Base-by-base conservation (phyloP, 1,140 invertebrate genomes). In the Ganaspis sp. region DNA sequence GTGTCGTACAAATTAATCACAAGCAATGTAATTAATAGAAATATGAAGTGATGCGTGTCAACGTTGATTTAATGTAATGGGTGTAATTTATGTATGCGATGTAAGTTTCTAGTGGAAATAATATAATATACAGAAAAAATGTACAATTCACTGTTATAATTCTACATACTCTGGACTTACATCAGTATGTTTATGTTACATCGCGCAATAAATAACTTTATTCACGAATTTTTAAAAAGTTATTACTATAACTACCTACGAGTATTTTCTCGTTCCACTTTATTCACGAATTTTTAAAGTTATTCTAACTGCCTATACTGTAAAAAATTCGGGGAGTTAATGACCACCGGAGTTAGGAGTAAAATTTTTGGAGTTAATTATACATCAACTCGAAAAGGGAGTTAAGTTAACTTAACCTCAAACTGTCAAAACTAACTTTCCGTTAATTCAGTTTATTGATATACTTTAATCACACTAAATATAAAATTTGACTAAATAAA, bases 81-180 rank as follows among this genome's bases (percentile, higher is more conserved):
- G 80, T 85, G 83, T 85, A 81, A 26, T 84, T 85, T 84, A 83
- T 84, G 83, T 84, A 81, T 79, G 78, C 40, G 75, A 81, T 84
- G 76, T 83, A 82, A 78, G 58, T 64, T 64, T 64, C 58, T 29
- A 34, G 58, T 64, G 58, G 23, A 64, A 64, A 64, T 64, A 64
- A 64, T 19, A 58, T 26, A 26, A 15, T 49, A 49, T 45, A 15
- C 45, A 26, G 26, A n/a, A 34, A 19, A 64, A 64, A 29, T 64
- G 58, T 64, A 64, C 12, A 34, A 64, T 29, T 64, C 58, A 64
- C 58, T 64, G 58, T 64, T 64, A 64, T 12, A 64, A 64, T 17
- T 49, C 58, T 64, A 26, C n/a, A 64, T 64, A n/a, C 23, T 64
- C 23, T 64, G 54, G 9, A 64, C 12, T 64, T 29, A 64, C 9